Evolutionary conservation across 2,888 invertebrate genomes (phyloP).

Genomic region (Malthinus seriepunctatus): DNA sequence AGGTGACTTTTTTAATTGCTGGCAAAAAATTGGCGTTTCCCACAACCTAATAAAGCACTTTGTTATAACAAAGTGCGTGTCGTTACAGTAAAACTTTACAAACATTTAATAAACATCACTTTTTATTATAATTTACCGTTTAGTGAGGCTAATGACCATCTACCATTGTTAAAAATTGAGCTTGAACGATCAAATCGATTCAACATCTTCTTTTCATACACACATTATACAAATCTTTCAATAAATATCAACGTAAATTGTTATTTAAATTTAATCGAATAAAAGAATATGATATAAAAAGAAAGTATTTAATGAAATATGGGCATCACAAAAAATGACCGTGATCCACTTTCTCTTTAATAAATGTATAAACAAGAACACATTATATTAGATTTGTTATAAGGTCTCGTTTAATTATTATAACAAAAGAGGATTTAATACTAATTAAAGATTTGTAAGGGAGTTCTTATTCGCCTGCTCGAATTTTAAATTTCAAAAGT

Average conservation of each 20-base stretch:
- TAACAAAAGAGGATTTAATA: too few species aligned
- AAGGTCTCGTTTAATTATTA: slow-evolving; percentile 7
- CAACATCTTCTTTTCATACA: background rate
- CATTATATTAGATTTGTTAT: background rate
- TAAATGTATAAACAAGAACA: slow-evolving; percentile 1
- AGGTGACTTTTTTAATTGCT: too few species aligned
- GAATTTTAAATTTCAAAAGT: too few species aligned
- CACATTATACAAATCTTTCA: too few species aligned
- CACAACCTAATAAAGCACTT: too few species aligned
- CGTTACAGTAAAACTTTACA: too few species aligned
- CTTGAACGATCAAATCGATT: slow-evolving; percentile 10
- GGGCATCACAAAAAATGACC: slow-evolving; percentile 13
- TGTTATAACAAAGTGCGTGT: too few species aligned
- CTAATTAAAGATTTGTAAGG: too few species aligned
- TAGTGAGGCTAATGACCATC: slow-evolving; percentile 28
- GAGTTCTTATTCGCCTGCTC: too few species aligned
- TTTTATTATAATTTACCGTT: slow-evolving; percentile 21
- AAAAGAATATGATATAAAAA: slow-evolving; percentile 6
- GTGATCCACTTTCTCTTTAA: slow-evolving; percentile 19
- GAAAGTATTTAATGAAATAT: slow-evolving; percentile 10
- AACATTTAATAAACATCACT: background rate
- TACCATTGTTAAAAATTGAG: slow-evolving; percentile 25
- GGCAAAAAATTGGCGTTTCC: too few species aligned
- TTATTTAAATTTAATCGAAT: background rate
- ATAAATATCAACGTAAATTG: too few species aligned